These are phyloP conservation scores for Actinopyga echinites DNA, from an alignment of 53 echinoderm and acorn worm genomes.

Conservation along the genomic window DNA sequence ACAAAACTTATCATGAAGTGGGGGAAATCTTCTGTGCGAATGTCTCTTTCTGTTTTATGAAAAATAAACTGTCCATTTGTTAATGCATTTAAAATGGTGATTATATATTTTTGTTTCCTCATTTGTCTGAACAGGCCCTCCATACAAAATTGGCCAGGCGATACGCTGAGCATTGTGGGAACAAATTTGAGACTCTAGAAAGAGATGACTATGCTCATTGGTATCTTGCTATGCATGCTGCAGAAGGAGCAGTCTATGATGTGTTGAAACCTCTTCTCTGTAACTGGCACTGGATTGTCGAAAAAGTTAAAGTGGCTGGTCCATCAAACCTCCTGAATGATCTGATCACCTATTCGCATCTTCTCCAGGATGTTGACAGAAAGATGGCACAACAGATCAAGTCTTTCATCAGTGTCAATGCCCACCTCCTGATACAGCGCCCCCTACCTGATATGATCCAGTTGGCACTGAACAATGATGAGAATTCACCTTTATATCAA, in stretches of 20 bases:
- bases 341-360: slow-evolving; percentile 65
- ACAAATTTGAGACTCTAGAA: slow-evolving; percentile 62
- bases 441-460: slow-evolving; percentile 73
- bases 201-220: slow-evolving; percentile 77
- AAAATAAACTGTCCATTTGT: too few relatives aligned
- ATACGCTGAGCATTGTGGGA: slow-evolving; percentile 66
- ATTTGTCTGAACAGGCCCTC: slow-evolving; percentile 41
- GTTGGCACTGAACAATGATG: slow-evolving; percentile 62
- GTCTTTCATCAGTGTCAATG: slow-evolving; percentile 79
- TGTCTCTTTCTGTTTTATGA: too few relatives aligned
- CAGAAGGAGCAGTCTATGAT: slow-evolving; percentile 48
- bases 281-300: slow-evolving; percentile 64
- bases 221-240: slow-evolving; percentile 83
- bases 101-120: too few relatives aligned
- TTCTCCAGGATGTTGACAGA: slow-evolving; percentile 55
- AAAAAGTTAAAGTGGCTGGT: slow-evolving; percentile 67
- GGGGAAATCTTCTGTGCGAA: too few relatives aligned
- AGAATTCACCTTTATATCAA: slow-evolving; percentile 61
- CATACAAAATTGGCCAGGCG: slow-evolving; percentile 68
- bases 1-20: too few relatives aligned
- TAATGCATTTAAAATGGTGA: too few relatives aligned
- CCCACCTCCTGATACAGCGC: slow-evolving; percentile 70
- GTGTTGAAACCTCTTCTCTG: slow-evolving; percentile 61
- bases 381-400: slow-evolving; percentile 65
- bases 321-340: slow-evolving; percentile 78